These are phyloP conservation scores for Drosophila paulistorum DNA, from an alignment of 1,140 invertebrate genomes.

Conservation along the genomic window DNA sequence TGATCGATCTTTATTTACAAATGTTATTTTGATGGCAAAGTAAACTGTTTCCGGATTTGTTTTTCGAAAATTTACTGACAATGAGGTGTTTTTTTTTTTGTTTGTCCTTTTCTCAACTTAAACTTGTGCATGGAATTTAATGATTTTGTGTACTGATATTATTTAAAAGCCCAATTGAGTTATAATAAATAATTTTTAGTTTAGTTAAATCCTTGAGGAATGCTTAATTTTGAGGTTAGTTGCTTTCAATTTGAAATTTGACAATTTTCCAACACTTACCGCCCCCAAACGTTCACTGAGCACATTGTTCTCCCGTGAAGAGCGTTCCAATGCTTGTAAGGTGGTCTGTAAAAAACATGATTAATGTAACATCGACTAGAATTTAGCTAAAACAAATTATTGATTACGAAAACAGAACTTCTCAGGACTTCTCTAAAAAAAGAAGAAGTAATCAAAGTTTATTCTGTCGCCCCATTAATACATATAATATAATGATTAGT, in stretches of 20 bases:
- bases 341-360: conserved; percentile 71
- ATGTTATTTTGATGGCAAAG: too few species aligned
- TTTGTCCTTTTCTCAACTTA: too few species aligned
- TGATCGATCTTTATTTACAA: too few species aligned
- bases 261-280: conserved; percentile 57
- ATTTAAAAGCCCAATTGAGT: neutral
- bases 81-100: too few species aligned
- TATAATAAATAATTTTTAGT: conserved; percentile 18
- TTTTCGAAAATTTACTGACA: too few species aligned
- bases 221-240: conserved; percentile 16
- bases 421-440: too few species aligned
- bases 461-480: neutral
- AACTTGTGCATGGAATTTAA: neutral
- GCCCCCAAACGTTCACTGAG: conserved; percentile 86
- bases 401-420: too few species aligned
- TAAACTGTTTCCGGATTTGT: too few species aligned
- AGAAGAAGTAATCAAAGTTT: too few species aligned
- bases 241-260: neutral
- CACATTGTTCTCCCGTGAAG: conserved; percentile 86
- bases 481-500: neutral
- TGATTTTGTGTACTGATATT: neutral
- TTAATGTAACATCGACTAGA: too few species aligned
- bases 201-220: conserved; percentile 18
- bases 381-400: too few species aligned
- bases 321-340: conserved; percentile 86